phyloP scores from a whole-genome alignment of 2,797 vertebrate genomes.

The Pangasius djambal region DNA sequence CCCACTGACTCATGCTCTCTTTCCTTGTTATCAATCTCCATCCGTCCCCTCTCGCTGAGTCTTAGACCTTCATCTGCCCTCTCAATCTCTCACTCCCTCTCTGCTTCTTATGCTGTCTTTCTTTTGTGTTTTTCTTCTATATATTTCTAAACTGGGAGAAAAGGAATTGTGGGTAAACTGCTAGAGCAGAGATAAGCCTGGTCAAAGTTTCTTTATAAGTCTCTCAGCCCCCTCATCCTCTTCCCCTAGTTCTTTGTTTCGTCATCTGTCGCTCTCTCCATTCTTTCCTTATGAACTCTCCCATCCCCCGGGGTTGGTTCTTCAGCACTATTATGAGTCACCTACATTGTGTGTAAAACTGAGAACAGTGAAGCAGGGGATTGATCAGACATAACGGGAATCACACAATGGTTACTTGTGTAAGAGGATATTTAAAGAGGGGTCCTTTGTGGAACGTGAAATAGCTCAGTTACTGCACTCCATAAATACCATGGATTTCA shows the following conservation, averaged over 20 bases:
- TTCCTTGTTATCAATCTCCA: slow-evolving; percentile 58
- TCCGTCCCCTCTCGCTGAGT: slow-evolving; percentile 41
- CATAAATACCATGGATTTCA: slow-evolving; percentile 8
- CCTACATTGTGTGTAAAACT: slow-evolving; percentile 77
- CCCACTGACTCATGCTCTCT: slow-evolving; percentile 66
- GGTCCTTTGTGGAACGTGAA: slow-evolving; percentile 12
- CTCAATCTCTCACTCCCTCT: slow-evolving; percentile 52
- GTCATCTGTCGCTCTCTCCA: slow-evolving; percentile 76
- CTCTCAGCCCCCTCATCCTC: slow-evolving; percentile 43
- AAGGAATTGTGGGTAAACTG: slow-evolving; percentile 52
- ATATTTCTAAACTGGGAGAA: slow-evolving; percentile 36
- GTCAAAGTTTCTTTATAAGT: slow-evolving; percentile 65
- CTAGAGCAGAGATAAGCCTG: slow-evolving; percentile 62
- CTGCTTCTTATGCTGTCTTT: slow-evolving; percentile 65
- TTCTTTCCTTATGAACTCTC: slow-evolving; percentile 64
- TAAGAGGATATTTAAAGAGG: slow-evolving; percentile 44
- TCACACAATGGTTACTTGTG: slow-evolving; percentile 71
- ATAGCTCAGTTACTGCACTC: slow-evolving; percentile 14
- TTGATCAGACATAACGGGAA: slow-evolving; percentile 66
- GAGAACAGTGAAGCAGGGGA: slow-evolving; percentile 66
- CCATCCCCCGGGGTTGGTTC: slow-evolving; percentile 53
- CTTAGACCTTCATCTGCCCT: slow-evolving; percentile 51
- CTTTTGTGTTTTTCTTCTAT: slow-evolving; percentile 25
- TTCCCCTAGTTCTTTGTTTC: slow-evolving; percentile 75
- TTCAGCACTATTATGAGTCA: slow-evolving; percentile 67